Conservation (phyloP, 2,888 invertebrate genomes). For the Halocaridina rubra region DNA sequence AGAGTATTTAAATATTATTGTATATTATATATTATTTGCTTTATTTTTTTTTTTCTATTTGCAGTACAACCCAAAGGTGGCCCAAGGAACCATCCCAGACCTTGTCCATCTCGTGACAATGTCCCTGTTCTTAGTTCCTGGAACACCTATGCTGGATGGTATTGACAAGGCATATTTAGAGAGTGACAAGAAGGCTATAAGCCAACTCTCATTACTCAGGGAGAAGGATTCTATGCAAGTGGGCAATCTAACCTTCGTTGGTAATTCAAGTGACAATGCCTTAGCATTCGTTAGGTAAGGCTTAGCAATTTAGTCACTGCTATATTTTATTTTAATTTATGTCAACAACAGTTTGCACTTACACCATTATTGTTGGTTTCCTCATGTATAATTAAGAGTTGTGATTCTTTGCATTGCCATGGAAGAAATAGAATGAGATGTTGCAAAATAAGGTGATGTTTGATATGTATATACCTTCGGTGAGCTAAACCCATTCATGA, state of each 20-base stretch:
- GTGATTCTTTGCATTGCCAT: too few relatives aligned
- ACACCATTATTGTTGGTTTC: too few relatives aligned
- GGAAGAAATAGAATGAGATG: too few relatives aligned
- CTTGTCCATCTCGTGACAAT: constrained; percentile 38
- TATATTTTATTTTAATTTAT: too few relatives aligned
- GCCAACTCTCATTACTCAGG: constrained; percentile 24
- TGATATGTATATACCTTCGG: too few relatives aligned
- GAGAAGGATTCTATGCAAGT: constrained; percentile 43
- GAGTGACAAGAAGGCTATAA: not conserved
- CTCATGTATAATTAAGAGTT: too few relatives aligned
- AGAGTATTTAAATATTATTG: not conserved
- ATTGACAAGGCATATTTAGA: constrained; percentile 23
- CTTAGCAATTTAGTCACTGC: too few relatives aligned
- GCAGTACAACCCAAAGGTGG: constrained; percentile 55
- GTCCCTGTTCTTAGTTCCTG: constrained; percentile 48
- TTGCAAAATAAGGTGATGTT: too few relatives aligned
- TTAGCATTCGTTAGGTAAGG: constrained; percentile 46
- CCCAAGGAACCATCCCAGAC: not conserved
- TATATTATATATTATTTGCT: not conserved
- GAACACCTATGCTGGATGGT: constrained; percentile 55
- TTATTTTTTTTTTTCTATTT: not conserved
- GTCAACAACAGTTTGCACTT: too few relatives aligned
- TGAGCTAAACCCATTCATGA: too few relatives aligned
- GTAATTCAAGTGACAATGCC: constrained; percentile 9
- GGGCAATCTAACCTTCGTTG: constrained; percentile 30